A percentile compares a stretch with the other conserved stretches of the same genome.
These are phyloP conservation scores for Hypanus sabinus DNA, from an alignment of 2,113 vertebrate species.

Conservation along the genomic window DNA sequence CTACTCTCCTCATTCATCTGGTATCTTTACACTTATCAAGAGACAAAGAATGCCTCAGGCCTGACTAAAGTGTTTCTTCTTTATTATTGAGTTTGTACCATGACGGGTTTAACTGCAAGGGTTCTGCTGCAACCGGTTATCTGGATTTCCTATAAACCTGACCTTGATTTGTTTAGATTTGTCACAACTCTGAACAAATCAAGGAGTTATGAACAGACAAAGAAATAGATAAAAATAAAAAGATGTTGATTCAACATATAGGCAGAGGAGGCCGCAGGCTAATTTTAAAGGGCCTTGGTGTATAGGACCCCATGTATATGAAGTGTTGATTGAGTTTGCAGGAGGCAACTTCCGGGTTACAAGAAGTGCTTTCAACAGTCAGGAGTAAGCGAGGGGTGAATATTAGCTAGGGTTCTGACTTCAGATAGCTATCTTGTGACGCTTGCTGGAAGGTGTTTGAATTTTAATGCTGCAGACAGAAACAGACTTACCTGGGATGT, in stretches of 20 bases:
- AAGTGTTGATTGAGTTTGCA: neutral
- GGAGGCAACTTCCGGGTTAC: neutral
- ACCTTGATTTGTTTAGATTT: neutral
- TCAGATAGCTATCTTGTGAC: neutral
- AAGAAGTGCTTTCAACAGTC: neutral
- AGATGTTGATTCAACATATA: neutral
- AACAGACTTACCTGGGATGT: neutral
- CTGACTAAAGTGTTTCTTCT: neutral
- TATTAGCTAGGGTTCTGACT: neutral
- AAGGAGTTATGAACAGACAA: neutral
- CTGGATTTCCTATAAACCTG: neutral
- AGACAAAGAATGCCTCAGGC: neutral
- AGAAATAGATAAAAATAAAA: neutral
- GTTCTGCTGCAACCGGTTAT: neutral
- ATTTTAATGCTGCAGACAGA: neutral
- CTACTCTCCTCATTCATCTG: neutral
- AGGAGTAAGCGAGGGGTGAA: neutral
- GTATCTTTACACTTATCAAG: neutral
- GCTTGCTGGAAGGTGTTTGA: neutral
- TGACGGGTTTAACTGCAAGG: neutral
- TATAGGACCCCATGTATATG: neutral
- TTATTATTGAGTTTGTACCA: slow-evolving; percentile 14
- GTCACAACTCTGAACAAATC: no score
- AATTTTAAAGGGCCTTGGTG: neutral
- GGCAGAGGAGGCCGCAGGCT: neutral